phyloP scores from a whole-genome alignment of 2,113 vertebrate species.

The Dasyornis broadbenti region DNA sequence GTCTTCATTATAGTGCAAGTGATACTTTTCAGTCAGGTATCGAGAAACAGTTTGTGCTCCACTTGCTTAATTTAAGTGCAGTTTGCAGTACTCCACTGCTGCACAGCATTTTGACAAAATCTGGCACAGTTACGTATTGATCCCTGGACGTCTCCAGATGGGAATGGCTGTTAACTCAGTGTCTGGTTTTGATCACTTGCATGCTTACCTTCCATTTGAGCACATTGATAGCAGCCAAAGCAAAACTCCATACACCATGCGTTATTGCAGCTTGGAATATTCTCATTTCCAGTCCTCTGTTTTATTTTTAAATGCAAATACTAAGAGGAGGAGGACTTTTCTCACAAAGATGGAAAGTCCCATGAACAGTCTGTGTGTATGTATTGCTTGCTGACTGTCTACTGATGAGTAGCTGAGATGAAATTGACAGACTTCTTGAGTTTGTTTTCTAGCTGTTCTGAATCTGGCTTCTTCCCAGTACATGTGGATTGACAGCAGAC shows the following conservation, averaged over 20 bases:
- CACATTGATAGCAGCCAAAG: neutral
- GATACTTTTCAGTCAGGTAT: neutral
- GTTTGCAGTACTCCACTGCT: neutral
- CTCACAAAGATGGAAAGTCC: neutral
- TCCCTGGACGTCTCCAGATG: neutral
- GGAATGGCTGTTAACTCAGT: neutral
- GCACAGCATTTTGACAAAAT: neutral
- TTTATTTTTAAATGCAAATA: neutral
- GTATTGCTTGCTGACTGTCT: neutral
- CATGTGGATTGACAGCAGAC: neutral
- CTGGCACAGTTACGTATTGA: neutral
- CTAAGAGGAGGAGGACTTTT: neutral
- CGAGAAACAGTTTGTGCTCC: neutral
- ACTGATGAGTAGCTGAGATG: neutral
- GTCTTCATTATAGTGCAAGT: neutral
- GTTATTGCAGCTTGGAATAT: neutral
- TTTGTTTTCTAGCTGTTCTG: neutral
- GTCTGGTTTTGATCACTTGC: neutral
- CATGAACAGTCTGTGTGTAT: neutral
- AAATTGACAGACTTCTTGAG: neutral
- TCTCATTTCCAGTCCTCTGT: neutral
- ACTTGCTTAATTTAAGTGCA: neutral
- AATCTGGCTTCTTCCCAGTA: neutral
- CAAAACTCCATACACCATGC: neutral
- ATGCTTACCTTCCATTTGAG: neutral